A percentile compares a stretch with the other conserved stretches of the same genome.
Conservation (phyloP, 2,888 invertebrate genomes). For the Cephus nigrinus region DNA sequence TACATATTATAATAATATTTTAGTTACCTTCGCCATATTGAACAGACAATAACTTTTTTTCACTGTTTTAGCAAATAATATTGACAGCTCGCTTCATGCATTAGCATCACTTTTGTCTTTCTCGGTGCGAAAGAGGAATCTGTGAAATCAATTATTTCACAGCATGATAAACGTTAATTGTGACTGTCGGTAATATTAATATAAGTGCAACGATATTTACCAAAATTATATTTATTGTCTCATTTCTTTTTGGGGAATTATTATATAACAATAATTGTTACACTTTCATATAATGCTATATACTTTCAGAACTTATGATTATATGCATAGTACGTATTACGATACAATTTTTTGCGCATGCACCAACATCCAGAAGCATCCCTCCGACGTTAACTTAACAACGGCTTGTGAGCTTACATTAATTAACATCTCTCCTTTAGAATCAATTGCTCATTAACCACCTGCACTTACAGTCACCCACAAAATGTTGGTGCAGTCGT, state of each 20-base stretch:
- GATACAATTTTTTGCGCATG: constrained; percentile 37
- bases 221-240: constrained; percentile 66
- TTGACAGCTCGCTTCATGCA: background rate
- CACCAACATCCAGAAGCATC: constrained; percentile 53
- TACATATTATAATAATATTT: background rate
- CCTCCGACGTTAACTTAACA: constrained; percentile 39
- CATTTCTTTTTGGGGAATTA: constrained; percentile 59
- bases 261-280: constrained; percentile 58
- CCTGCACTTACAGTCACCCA: background rate
- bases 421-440: constrained; percentile 14
- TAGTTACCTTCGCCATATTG: background rate
- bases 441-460: constrained; percentile 25
- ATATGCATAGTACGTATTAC: constrained; percentile 33
- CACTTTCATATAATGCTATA: constrained; percentile 49
- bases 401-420: constrained; percentile 24
- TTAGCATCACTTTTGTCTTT: background rate
- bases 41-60: background rate
- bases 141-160: background rate
- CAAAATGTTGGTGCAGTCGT: background rate
- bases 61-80: background rate
- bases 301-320: constrained; percentile 54
- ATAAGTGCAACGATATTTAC: constrained; percentile 37
- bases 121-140: background rate
- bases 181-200: background rate
- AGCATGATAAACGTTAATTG: background rate